Base-by-base conservation (phyloP, 2,797 vertebrate species). In the Mico argentatus region DNA sequence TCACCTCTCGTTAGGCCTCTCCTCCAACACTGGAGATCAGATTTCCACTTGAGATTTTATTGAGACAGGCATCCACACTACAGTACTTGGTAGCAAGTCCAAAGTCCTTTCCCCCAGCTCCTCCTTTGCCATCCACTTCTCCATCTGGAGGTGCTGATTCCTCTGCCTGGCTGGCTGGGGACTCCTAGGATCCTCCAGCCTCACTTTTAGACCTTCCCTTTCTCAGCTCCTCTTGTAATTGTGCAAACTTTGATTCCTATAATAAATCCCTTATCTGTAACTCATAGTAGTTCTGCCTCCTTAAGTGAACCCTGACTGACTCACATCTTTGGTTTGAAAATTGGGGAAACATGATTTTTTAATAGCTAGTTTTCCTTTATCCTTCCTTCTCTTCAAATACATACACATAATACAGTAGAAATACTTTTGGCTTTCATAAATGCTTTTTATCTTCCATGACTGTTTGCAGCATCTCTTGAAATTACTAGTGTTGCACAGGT, bases 321-420 rank as follows among this genome's bases (percentile, higher is more conserved):
- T 44, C 17, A 20, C 20, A 13, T 77, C 83, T 91, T 89, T 87
- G 64, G 14, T 81, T 89, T 91, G 55, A 91, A 96, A 96, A 91
- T 79, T 48, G 3, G 13, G 36, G 36, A 86, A 82, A 64, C 57
- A 36, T 22, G 10, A 36, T 24, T 48, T 90, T 64, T 88, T 44
- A 50, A 33, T 46, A 70, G 8, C 30, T 59, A 33, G 6, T 44
- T 92, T 61, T 81, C 44, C 48, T 80, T 87, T 92, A 52, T 94
- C 36, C 7, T 93, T 75, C 6, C 36, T 83, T 96, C 17, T 27
- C n/a, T 96, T 93, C 33, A 91, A 39, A n/a, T 75, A 1, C 6
- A 81, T n/a, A n/a, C 14, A n/a, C 36, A 59, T 17, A 85, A 76
- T 27, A 46, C 0, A 55, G 2, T 67, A 83, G 52, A 55, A 85